These are phyloP conservation scores for Argyrosomus regius DNA, from an alignment of 2,797 vertebrate genomes.

Conservation along the genomic window DNA sequence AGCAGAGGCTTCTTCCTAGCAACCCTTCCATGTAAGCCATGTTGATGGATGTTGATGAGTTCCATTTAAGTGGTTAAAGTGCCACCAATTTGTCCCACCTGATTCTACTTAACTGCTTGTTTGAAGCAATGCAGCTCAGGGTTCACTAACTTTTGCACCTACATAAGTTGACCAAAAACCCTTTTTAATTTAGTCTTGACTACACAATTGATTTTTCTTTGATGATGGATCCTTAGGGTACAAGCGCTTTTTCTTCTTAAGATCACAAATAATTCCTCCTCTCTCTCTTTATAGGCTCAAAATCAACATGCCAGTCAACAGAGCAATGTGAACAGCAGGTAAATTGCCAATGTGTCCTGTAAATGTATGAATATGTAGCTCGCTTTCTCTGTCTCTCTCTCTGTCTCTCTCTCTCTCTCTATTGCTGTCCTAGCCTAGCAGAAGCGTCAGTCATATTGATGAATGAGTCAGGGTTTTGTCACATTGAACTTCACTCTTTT, in stretches of 20 bases:
- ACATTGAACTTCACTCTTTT: conserved; percentile 68
- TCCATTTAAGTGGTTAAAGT: too few relatives aligned
- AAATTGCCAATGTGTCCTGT: conserved; percentile 11
- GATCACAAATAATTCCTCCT: neutral
- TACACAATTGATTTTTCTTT: too few relatives aligned
- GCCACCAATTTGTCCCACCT: too few relatives aligned
- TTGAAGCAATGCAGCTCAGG: too few relatives aligned
- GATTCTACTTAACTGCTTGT: too few relatives aligned
- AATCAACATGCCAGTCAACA: conserved; percentile 7
- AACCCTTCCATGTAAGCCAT: too few relatives aligned
- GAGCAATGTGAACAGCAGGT: conserved; percentile 11
- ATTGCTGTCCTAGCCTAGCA: conserved; percentile 18
- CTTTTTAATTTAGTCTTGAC: too few relatives aligned
- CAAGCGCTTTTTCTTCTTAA: neutral
- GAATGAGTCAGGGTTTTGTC: conserved; percentile 74
- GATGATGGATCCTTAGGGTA: neutral
- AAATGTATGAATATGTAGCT: conserved; percentile 15
- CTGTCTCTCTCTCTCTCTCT: neutral
- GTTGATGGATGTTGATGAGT: too few relatives aligned
- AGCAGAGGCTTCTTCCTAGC: too few relatives aligned
- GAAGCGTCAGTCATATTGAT: conserved; percentile 54
- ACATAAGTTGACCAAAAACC: too few relatives aligned
- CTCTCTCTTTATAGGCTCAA: conserved; percentile 3
- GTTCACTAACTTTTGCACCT: too few relatives aligned
- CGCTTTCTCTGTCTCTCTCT: neutral